Evolutionary conservation across 2,113 vertebrate genomes (phyloP).

Genomic region (Tetraodon nigroviridis): DNA sequence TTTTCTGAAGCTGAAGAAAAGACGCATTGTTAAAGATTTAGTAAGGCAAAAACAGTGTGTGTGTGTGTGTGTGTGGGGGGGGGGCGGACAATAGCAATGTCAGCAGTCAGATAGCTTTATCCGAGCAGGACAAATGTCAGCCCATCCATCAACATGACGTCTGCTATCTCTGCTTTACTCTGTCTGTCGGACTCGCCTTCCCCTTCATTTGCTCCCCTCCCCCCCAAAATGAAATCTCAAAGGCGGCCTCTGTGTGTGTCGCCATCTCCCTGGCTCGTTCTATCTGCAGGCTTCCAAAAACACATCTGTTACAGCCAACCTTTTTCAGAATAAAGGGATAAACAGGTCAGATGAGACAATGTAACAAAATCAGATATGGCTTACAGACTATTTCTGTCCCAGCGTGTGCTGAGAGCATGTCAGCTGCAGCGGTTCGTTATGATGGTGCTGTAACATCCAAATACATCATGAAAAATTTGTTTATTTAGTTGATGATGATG

Average conservation of each 20-base stretch:
- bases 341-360: too few species aligned
- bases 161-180: conserved; percentile 37
- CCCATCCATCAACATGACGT: conserved; percentile 57
- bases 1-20: too few species aligned
- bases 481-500: background rate
- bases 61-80: background rate
- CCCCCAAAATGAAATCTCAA: background rate
- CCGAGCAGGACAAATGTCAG: conserved; percentile 30
- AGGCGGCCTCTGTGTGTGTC: background rate
- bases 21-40: too few species aligned
- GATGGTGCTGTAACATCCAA: background rate
- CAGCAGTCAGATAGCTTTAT: conserved; percentile 45
- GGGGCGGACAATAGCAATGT: conserved; percentile 42
- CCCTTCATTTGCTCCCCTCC: conserved; percentile 16
- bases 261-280: conserved; percentile 13
- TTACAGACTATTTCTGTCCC: too few species aligned
- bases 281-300: too few species aligned
- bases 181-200: conserved; percentile 19
- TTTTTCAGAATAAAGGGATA: conserved; percentile 19
- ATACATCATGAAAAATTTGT: background rate
- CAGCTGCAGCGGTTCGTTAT: background rate
- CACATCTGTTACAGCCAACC: background rate
- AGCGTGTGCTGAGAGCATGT: background rate
- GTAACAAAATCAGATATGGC: too few species aligned
- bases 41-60: background rate